Conservation (phyloP, 1,140 invertebrate species). For the Pachypsylla venusta region DNA sequence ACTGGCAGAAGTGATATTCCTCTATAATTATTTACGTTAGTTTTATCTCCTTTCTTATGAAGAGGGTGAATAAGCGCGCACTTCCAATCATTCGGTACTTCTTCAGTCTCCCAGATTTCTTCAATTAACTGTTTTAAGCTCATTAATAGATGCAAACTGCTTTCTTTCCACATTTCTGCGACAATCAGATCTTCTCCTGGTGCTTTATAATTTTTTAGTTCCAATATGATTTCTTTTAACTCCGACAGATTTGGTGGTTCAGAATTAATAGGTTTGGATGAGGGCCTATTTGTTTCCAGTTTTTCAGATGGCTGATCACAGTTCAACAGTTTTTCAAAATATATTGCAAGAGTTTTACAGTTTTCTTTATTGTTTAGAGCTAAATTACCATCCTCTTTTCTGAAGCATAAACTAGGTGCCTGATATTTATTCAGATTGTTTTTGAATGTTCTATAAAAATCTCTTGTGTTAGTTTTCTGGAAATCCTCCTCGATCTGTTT, state of each 20-base stretch:
- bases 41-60: conserved; percentile 25
- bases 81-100: conserved; percentile 23
- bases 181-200: conserved; percentile 22
- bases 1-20: conserved; percentile 20
- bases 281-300: not conserved
- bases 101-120: conserved; percentile 19
- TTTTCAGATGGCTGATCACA: not conserved
- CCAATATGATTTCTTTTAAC: conserved; percentile 14
- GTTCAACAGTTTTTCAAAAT: conserved; percentile 19
- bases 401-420: not conserved
- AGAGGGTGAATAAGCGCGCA: conserved; percentile 22
- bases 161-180: conserved; percentile 22
- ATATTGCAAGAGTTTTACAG: conserved; percentile 12
- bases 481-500: not conserved
- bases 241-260: conserved; percentile 15
- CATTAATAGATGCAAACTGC: not conserved
- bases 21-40: conserved; percentile 23
- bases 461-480: conserved; percentile 2
- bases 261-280: not conserved
- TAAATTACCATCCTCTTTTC: conserved; percentile 10
- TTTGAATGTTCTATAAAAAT: conserved; percentile 9
- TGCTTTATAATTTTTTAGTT: conserved; percentile 21
- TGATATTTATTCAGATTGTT: not conserved
- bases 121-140: conserved; percentile 10
- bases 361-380: conserved; percentile 3